A percentile compares a stretch with the other conserved stretches of the same genome.
Conservation (phyloP, 2,113 vertebrate genomes). For the Dicaeum eximium region DNA sequence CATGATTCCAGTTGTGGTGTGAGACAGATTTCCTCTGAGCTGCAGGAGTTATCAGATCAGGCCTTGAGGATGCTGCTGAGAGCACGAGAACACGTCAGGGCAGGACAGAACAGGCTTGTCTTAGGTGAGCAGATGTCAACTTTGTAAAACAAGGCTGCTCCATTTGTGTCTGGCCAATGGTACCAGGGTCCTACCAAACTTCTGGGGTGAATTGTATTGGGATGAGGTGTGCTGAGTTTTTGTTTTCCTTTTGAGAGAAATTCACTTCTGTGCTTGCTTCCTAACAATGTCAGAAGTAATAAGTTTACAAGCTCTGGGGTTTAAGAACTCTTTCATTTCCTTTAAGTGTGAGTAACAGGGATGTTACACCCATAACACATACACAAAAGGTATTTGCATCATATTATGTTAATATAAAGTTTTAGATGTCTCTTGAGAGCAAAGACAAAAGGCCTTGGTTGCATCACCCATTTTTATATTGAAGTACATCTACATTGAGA, state of each 20-base stretch:
- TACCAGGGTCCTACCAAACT: neutral
- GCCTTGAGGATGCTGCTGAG: neutral
- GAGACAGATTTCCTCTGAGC: neutral
- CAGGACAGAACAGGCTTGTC: neutral
- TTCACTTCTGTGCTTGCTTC: neutral
- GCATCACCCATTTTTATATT: neutral
- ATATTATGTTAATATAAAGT: neutral
- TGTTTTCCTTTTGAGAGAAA: neutral
- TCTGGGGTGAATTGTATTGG: neutral
- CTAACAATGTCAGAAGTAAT: neutral
- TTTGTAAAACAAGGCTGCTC: neutral
- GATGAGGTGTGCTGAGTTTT: neutral
- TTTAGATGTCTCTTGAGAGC: neutral
- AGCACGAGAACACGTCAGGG: neutral
- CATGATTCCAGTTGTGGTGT: neutral
- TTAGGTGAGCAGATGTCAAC: neutral
- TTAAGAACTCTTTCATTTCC: neutral
- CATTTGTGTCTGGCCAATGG: neutral
- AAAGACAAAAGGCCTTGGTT: neutral
- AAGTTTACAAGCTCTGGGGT: neutral
- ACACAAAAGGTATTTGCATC: neutral
- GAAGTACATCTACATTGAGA: neutral
- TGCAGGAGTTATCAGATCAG: neutral
- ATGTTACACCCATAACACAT: neutral
- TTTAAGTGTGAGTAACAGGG: neutral